Base-by-base conservation (phyloP, 2,797 vertebrate species). In the Catostomus latipinnis region DNA sequence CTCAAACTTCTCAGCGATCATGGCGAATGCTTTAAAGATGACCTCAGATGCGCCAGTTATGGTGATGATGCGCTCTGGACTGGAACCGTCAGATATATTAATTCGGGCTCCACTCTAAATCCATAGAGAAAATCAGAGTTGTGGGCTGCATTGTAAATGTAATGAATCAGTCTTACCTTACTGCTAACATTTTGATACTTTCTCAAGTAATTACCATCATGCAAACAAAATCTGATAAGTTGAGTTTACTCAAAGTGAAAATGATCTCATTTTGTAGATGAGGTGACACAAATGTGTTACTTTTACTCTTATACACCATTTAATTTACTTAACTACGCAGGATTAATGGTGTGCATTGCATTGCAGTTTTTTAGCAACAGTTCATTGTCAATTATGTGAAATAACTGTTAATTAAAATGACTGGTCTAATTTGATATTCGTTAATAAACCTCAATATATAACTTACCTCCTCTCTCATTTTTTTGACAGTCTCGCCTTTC, bases 401-500 rank as follows among this genome's bases (percentile, higher is more conserved):
- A 66, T 34, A 53, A 11, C 34, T 3, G 1, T n/a, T 13, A 45
- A 65, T 45, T 7, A 18, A 46, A 72, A 68, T 60, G 14, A 63
- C 1, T 6, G 57, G 34, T 69, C n/a, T 72, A 22, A 45, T 34
- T 43, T 2, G 13, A 70, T 12, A 70, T 5, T 14, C 5, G 13
- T 9, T 12, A 34, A 34, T 34, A 34, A 34, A 34, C 34, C 34
- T 34, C 34, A 34, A 34, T 34, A 34, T 34, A 34, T 34, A 34
- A 63, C 93, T 95, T 93, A 97, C 96, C 93, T 98, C 97, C 89
- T 98, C 97, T 88, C 96, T 95, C 96, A 99, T 98, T 92, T 98
- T 97, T 94, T 98, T 98, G 53, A 98, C 97, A 8, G 97, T 98
- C 91, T 99, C 97, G 85, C 97, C 97, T 96, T 98, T 99, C 97